phyloP scores from a whole-genome alignment of 2,888 invertebrate species.

The Polyploca ridens region DNA sequence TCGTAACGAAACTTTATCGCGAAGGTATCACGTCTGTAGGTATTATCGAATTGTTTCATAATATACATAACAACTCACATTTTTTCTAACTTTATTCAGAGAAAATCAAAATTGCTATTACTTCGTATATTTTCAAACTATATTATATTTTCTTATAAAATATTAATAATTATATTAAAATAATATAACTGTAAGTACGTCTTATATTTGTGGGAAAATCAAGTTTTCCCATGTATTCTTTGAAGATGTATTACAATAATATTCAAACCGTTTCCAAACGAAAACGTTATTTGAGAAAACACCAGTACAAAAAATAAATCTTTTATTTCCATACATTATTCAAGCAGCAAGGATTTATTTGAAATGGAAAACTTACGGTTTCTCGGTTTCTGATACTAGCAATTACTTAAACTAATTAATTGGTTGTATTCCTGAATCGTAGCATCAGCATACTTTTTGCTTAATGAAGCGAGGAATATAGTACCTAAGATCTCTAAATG shows the following conservation, averaged over 20 bases:
- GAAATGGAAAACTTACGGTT: slow-evolving; percentile 61
- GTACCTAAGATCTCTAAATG: slow-evolving; percentile 47
- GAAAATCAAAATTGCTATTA: not conserved
- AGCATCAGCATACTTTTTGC: slow-evolving; percentile 78
- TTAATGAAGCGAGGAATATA: slow-evolving; percentile 74
- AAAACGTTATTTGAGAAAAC: not conserved
- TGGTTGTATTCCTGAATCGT: slow-evolving; percentile 72
- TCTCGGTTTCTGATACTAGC: slow-evolving; percentile 53
- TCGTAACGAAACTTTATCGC: slow-evolving; percentile 42
- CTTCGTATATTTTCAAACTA: no score
- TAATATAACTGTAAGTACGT: not conserved
- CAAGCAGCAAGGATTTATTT: slow-evolving; percentile 66
- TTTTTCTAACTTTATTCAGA: not conserved
- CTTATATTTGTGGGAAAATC: not conserved
- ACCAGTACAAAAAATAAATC: slow-evolving; percentile 26
- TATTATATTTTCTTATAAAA: no score
- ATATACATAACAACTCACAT: slow-evolving; percentile 18
- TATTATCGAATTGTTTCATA: slow-evolving; percentile 43
- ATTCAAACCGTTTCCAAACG: not conserved
- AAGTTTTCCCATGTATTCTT: not conserved
- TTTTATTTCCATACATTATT: slow-evolving; percentile 62
- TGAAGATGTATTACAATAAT: not conserved
- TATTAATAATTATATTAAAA: not conserved
- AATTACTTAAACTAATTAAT: slow-evolving; percentile 82
- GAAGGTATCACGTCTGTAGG: slow-evolving; percentile 41